Base-by-base conservation (phyloP, 2,113 vertebrate species). In the Nematolebias whitei region DNA sequence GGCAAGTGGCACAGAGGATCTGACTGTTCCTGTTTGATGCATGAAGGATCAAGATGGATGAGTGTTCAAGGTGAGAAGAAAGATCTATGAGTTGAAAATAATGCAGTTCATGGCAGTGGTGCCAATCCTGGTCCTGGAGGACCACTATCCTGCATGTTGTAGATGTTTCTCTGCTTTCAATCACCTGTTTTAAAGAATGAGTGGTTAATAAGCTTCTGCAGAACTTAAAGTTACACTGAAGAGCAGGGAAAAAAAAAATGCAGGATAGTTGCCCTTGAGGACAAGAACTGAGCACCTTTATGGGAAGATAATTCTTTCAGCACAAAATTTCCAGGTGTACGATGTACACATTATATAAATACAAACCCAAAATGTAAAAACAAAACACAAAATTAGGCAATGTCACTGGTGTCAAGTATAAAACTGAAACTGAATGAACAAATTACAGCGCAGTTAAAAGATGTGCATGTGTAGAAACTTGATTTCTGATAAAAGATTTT, bases 1-100 rank as follows among this genome's bases (percentile, higher is more conserved):
- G 54, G 49, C 63, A 39, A 47, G 39, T 39, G 41, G 67, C 67
- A 65, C 19, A 41, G 32, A 63, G 35, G 54, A 67, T 40, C 61
- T 68, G 74, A 73, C 45, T 58, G 56, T 64, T 66, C 66, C 19
- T 47, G 56, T 65, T 58, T 58, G 49, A 58, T 54, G 20, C 62
- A 55, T 38, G 15, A 60, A 18, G 47, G 62, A 86, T 88, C 81
- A 2, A 87, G 85, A 74, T 63, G 72, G 79, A 68, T 59, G 61
- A 88, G 75, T 78, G 55, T 78, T 80, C 54, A 60, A 29, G 65
- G 43, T 48, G 63, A 63, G 12, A 52, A 16, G 26, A 76, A 57
- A 39, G 19, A 12, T 45, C 8, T 12, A 40, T 39, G 19, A 54
- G 41, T 2, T 19, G 32, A 41, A 32, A 57, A 52, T 11, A 12